Evolutionary conservation across 2,797 vertebrate species (phyloP).

Genomic region (Fringilla coelebs): DNA sequence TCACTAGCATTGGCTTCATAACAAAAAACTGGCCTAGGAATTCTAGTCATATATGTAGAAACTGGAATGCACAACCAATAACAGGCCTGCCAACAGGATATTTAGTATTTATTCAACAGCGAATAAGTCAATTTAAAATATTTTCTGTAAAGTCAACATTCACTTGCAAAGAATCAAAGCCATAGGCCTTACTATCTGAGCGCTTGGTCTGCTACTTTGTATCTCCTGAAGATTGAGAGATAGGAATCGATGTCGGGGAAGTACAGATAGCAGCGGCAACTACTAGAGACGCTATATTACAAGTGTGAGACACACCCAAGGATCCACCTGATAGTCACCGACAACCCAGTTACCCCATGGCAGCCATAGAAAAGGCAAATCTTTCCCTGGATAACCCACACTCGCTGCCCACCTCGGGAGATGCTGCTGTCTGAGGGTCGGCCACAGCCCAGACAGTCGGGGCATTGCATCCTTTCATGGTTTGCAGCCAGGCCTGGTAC

Average conservation of each 20-base stretch:
- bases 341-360: background rate
- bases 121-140: background rate
- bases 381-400: rapidly evolving
- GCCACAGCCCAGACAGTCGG: rapidly evolving
- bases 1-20: background rate
- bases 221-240: background rate
- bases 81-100: background rate
- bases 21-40: background rate
- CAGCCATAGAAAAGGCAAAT: background rate
- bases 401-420: background rate
- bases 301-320: rapidly evolving
- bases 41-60: background rate
- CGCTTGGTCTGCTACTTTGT: rapidly evolving
- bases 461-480: background rate
- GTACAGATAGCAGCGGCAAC: rapidly evolving
- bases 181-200: background rate
- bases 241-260: rapidly evolving
- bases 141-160: background rate
- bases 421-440: background rate
- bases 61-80: background rate
- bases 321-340: rapidly evolving
- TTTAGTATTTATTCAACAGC: background rate
- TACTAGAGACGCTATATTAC: rapidly evolving
- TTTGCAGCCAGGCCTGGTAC: background rate
- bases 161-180: background rate